Percentiles rank a stretch among this genome's conserved stretches.
Conservation (phyloP, 2,888 invertebrate species). For the Spisula subtruncata region DNA sequence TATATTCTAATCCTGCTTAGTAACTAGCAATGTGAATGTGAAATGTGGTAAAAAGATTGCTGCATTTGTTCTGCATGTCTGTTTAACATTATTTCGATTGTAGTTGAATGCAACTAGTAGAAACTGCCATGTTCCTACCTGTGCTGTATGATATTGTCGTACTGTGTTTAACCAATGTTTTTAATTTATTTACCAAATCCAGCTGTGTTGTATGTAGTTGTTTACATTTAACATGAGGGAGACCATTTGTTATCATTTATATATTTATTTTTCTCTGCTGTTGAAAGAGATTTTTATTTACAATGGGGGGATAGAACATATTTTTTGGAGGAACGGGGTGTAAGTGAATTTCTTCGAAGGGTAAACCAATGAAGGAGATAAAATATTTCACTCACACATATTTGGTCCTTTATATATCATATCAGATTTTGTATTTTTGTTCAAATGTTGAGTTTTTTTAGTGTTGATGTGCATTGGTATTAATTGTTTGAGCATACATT, state of each 20-base stretch:
- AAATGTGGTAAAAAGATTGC: too few relatives aligned
- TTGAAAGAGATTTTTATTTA: background rate
- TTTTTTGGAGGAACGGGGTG: background rate
- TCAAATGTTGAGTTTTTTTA: background rate
- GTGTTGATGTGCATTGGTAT: background rate
- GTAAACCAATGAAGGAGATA: too few relatives aligned
- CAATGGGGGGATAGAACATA: too few relatives aligned
- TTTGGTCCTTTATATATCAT: background rate
- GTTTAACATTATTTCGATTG: too few relatives aligned
- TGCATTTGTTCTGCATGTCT: too few relatives aligned
- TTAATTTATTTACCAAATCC: background rate
- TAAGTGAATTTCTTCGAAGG: too few relatives aligned
- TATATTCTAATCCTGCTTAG: too few relatives aligned
- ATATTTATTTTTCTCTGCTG: background rate
- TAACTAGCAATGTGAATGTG: too few relatives aligned
- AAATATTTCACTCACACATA: too few relatives aligned
- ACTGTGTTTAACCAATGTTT: background rate
- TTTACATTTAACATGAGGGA: slow-evolving; percentile 20
- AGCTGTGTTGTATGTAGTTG: background rate
- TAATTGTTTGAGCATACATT: background rate
- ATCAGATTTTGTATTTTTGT: background rate
- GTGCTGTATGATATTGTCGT: background rate
- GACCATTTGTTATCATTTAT: slow-evolving; percentile 22
- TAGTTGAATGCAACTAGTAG: too few relatives aligned
- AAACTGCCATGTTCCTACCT: too few relatives aligned